These are phyloP conservation scores for Sisyra terminalis DNA, from an alignment of 2,888 invertebrate genomes.

Conservation along the genomic window DNA sequence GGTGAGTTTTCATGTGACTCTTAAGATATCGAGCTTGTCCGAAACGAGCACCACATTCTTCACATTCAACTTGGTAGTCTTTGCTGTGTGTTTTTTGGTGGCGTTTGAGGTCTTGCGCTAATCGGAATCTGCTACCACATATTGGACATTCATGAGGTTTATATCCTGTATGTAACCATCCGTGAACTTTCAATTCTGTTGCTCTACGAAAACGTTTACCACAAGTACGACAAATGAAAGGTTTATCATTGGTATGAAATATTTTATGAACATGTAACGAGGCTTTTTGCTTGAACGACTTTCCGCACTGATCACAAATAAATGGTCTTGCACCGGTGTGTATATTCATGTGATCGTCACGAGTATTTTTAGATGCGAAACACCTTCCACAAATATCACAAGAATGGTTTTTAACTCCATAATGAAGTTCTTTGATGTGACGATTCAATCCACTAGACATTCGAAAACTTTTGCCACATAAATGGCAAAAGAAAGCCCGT, in stretches of 20 bases:
- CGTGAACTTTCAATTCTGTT: conserved; percentile 35
- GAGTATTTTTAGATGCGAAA: conserved; percentile 32
- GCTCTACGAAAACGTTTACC: conserved; percentile 34
- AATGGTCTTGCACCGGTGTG: conserved; percentile 30
- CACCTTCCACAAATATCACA: conserved; percentile 30
- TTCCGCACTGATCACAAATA: conserved; percentile 36
- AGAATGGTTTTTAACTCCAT: conserved; percentile 27
- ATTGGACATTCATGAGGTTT: conserved; percentile 31
- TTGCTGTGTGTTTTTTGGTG: conserved; percentile 27
- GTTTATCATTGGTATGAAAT: conserved; percentile 24
- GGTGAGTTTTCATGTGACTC: conserved; percentile 17
- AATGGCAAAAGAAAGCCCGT: conserved; percentile 29
- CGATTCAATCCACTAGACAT: conserved; percentile 32
- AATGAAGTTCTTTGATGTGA: conserved; percentile 33
- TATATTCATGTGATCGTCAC: conserved; percentile 31
- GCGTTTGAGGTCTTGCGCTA: conserved; percentile 24
- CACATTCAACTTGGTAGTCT: conserved; percentile 24
- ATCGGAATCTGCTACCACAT: conserved; percentile 34
- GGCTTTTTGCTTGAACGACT: conserved; percentile 32
- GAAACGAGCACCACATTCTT: conserved; percentile 26
- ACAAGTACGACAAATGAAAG: conserved; percentile 31
- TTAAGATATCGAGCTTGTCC: conserved; percentile 29
- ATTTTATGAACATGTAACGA: conserved; percentile 32
- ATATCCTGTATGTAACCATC: conserved; percentile 36
- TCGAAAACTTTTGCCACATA: conserved; percentile 34